A percentile compares a stretch with the other conserved stretches of the same genome.
Conservation (phyloP, 2,888 invertebrate species). For the Campoletis raptor region DNA sequence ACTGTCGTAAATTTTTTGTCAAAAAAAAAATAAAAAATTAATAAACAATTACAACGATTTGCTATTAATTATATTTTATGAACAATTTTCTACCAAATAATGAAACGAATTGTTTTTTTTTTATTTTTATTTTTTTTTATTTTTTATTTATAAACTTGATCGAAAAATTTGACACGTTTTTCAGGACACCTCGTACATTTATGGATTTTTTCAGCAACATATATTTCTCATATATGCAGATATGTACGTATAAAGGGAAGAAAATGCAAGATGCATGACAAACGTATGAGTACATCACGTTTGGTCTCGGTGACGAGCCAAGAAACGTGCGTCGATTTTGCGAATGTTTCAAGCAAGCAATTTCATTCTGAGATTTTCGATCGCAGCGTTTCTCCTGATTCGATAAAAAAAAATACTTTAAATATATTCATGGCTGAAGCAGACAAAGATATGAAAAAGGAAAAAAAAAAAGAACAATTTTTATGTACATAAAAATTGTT, state of each 20-base stretch:
- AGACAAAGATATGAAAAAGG: too few relatives aligned
- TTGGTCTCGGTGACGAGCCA: slow-evolving; percentile 90
- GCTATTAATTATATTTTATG: neutral
- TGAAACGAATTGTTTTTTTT: too few relatives aligned
- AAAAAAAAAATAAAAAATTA: too few relatives aligned
- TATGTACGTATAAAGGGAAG: neutral
- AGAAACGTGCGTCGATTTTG: slow-evolving; percentile 91
- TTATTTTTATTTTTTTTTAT: too few relatives aligned
- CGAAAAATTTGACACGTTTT: neutral
- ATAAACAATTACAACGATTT: neutral
- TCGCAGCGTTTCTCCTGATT: neutral
- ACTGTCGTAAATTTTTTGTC: too few relatives aligned
- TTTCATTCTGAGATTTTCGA: slow-evolving; percentile 14
- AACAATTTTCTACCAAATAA: neutral
- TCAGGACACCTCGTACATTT: neutral
- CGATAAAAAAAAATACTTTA: neutral
- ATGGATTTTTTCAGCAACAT: neutral
- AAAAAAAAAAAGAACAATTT: neutral
- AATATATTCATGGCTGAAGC: neutral
- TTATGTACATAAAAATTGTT: too few relatives aligned
- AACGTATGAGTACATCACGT: slow-evolving; percentile 87
- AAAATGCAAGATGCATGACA: slow-evolving; percentile 86
- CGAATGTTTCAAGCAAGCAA: slow-evolving; percentile 23
- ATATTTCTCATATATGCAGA: neutral
- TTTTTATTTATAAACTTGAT: neutral